Base-by-base conservation (phyloP, 2,797 vertebrate genomes). In the Sylvilagus floridanus region DNA sequence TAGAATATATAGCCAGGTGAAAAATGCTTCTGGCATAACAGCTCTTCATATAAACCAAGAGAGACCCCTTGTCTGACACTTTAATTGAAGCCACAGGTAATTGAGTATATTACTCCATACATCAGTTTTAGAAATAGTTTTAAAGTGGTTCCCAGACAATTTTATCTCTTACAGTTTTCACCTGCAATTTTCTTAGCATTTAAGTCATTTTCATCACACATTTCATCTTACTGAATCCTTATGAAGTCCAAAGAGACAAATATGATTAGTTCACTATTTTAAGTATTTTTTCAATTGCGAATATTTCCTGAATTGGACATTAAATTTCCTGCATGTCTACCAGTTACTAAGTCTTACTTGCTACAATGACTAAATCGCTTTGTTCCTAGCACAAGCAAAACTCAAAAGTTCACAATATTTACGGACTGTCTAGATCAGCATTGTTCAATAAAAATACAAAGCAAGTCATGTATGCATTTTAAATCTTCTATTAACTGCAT, bases 91-190 rank as follows among this genome's bases (percentile, higher is more conserved):
- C 52, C 57, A 86, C 22, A 77, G 86, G 72, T 83, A 79, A 35
- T 10, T 50, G 57, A 76, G 21, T 7, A 57, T 32, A 63, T 77
- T 26, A 57, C 26, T 60, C 60, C 69, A 60, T 4, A 65, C 0
- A 72, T 85, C 52, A 90, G 71, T 37, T 88, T 84, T 78, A 35
- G 92, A 96, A 83, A 88, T 14, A 42, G 47, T 75, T 90, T 63
- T 47, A 7, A 85, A 42, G 11, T 35, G 84, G 8, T 85, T 94
- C 28, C 26, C n/a, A 77, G 37, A 85, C 35, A 73, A 37, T 50
- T 57, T 94, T 90, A 86, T 73, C 68, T 62, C 71, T 88, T 32
- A 82, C 3, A 71, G n/a, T 71, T 76, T 84, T 35, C 16, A 68
- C 71, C 24, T 52, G 17, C 7, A 95, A 30, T 32, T 8, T 66